These are phyloP conservation scores for Drosophila orosa DNA, from an alignment of 1,140 invertebrate species.

Conservation along the genomic window DNA sequence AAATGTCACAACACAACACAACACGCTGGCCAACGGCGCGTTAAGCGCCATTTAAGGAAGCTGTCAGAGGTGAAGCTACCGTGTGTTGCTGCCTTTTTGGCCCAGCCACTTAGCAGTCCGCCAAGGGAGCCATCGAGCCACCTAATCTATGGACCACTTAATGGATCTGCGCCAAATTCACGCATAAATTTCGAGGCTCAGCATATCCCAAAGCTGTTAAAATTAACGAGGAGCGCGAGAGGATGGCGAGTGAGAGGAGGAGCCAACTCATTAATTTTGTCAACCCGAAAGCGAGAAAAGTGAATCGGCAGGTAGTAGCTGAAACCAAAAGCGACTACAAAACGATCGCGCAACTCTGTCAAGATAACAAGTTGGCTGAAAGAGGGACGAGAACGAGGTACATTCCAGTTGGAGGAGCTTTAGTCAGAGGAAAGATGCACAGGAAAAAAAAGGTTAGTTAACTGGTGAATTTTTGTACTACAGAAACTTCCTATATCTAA, in stretches of 20 bases:
- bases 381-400: constrained; percentile 1
- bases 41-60: constrained; percentile 82
- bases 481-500: not conserved
- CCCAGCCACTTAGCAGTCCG: constrained; percentile 30
- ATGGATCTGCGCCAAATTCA: constrained; percentile 83
- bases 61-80: constrained; percentile 59
- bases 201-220: constrained; percentile 69
- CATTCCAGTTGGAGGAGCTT: constrained; percentile 10
- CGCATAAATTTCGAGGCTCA: constrained; percentile 78
- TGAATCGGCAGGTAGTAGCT: constrained; percentile 74
- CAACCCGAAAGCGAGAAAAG: constrained; percentile 63
- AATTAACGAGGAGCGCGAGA: constrained; percentile 64
- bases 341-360: constrained; percentile 66
- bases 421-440: constrained; percentile 4
- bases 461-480: not conserved
- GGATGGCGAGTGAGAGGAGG: not conserved
- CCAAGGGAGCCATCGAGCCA: constrained; percentile 20
- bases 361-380: constrained; percentile 54
- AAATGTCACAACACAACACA: constrained; percentile 65
- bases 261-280: constrained; percentile 80
- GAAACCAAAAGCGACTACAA: constrained; percentile 71
- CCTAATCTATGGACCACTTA: constrained; percentile 81
- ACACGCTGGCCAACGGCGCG: too few relatives aligned
- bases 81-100: constrained; percentile 27
- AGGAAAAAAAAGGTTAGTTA: not conserved